A percentile compares a stretch with the other conserved stretches of the same genome.
Evolutionary conservation across 2,797 vertebrate genomes (phyloP).

Genomic region (Phalloptychus januarius): DNA sequence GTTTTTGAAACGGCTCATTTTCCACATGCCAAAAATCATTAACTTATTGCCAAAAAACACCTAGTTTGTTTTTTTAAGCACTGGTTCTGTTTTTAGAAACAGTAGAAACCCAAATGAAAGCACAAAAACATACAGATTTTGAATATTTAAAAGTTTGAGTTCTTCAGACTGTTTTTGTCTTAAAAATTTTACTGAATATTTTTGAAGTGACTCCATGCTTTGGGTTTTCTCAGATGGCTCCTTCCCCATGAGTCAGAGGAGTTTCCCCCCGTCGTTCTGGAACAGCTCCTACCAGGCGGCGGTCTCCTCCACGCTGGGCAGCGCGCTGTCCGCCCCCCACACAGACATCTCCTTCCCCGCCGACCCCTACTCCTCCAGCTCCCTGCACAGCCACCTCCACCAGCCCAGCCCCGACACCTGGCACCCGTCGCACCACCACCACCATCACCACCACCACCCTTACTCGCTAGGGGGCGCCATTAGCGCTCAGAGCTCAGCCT

Average conservation of each 20-base stretch:
- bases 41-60: too few relatives aligned
- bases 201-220: background rate
- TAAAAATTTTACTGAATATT: background rate
- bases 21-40: too few relatives aligned
- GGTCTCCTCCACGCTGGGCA: constrained; percentile 82
- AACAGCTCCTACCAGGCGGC: constrained; percentile 94
- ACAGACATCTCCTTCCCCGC: constrained; percentile 89
- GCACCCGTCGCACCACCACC: constrained; percentile 93
- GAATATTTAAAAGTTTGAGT: background rate
- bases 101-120: too few relatives aligned
- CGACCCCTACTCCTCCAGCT: constrained; percentile 88
- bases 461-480: constrained; percentile 88
- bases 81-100: too few relatives aligned
- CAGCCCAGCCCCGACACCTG: constrained; percentile 90
- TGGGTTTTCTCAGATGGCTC: constrained; percentile 80
- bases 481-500: constrained; percentile 84
- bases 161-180: background rate
- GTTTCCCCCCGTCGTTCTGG: constrained; percentile 97
- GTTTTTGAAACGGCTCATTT: too few relatives aligned
- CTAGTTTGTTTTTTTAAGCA: too few relatives aligned
- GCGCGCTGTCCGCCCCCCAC: constrained; percentile 85
- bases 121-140: background rate
- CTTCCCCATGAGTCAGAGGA: constrained; percentile 96
- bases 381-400: constrained; percentile 93
- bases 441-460: constrained; percentile 88